Base-by-base conservation (phyloP, 1,140 invertebrate species). In the Halictus rubicundus region DNA sequence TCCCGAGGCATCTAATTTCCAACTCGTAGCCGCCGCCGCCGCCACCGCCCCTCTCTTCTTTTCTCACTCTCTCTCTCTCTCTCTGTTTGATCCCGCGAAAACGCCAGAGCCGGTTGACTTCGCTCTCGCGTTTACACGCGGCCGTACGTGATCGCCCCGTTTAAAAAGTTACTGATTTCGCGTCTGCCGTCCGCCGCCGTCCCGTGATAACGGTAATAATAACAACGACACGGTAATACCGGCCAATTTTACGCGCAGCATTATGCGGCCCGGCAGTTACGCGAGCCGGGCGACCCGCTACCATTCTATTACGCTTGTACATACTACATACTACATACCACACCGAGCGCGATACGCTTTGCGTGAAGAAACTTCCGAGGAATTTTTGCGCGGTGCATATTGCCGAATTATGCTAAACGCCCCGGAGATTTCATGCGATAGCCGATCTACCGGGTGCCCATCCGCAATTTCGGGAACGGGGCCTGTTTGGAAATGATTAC, bases 101-200 rank as follows among this genome's bases (percentile, higher is more conserved):
- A 46, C 42, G 14, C 42, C 10, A 2, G 42, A 46, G 42, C 42
- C 19, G 19, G 0, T 54, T 9, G 42, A 2, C 49, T 21, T 54
- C 16, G 2, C 16, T 21, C n/a, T 57, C 54, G 54, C 54, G n/a
- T n/a, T 21, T 57, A n/a, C 54, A 21, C 19, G 54, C 49, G 27
- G 10, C 0, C 46, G 37, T 68, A 74, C 71, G 71, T 61, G 70
- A 68, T 65, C 69, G 2, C 25, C n/a, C 4, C 74, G 59, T 49
- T 70, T 77, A 72, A 72, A 78, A 65, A 46, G 59, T 72, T 46
- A 39, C 37, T 27, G 68, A 72, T 72, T 72, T 64, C 27, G 66
- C 19, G 70, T 54, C 32, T 27, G 12, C 19, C 52, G 5, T 21
- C n/a, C 54, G 54, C n/a, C 54, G 25, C 39, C 4, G 10, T 2